Evolutionary conservation across 2,888 invertebrate species (phyloP), one percentile per base, ranked within the genome.

Genomic region (Drosophila mulleri): DNA sequence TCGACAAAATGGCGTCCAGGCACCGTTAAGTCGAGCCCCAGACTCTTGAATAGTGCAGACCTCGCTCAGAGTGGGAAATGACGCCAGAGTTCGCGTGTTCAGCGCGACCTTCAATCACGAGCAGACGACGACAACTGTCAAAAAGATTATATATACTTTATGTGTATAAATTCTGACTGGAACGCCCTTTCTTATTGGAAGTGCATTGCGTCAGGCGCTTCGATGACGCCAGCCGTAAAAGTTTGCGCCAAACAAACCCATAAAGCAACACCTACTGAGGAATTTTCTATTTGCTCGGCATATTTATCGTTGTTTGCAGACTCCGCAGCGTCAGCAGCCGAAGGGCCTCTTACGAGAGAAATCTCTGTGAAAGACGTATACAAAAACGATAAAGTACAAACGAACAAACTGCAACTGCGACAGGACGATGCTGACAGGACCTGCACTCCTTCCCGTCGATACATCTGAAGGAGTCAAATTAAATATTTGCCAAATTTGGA

Each of bases 11-110:
- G 78, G 78, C 78, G 78, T n/a, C 74, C 42, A 58, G 63, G 57
- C 57, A 63, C 59, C 74, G 65, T 74, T 70, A 65, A 18, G 58
- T 52, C 59, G 47, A 47, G 63, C 29, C 53, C 16, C 35, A 68
- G 26, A 50, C 50, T 57, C 67, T 52, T 44, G 14, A 47, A 35
- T 42, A 67, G 35, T 68, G 67, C 67, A 53, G 23, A 9, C 29
- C 20, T 16, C 4, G 41, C 35, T 9, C 35, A 52, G 42, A 35
- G 61, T 26, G 48, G 48, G 42, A 58, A n/a, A 62, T 79, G 75
- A 76, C 80, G 78, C 66, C 79, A 78, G 35, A 56, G 54, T 7
- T 79, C 48, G 79, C 78, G 44, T 79, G 78, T 57, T 32, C 54
- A 1, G 35, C 2, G 18, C 18, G 75, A 78, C 75, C 77, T 77